Percentiles rank a stretch among this genome's conserved stretches.
These are phyloP conservation scores for Echinometra lucunter DNA, from an alignment of 53 echinoderm and acorn worm genomes.

Conservation along the genomic window DNA sequence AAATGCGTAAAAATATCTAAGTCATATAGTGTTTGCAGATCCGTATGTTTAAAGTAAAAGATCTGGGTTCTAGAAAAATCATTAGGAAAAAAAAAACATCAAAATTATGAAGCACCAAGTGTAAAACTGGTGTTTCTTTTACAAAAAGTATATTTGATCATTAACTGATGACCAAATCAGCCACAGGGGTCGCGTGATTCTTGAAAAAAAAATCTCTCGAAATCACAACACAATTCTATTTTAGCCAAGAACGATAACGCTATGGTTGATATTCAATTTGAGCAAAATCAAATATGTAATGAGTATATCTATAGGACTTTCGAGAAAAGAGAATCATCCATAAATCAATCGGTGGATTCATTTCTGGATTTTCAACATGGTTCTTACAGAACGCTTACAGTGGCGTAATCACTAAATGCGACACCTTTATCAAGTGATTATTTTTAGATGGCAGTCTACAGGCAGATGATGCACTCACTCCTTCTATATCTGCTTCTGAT, in stretches of 20 bases:
- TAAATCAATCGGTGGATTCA: neutral
- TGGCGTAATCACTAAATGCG: neutral
- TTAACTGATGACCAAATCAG: neutral
- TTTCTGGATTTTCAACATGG: neutral
- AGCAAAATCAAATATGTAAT: neutral
- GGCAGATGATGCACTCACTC: neutral
- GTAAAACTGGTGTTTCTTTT: neutral
- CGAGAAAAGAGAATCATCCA: neutral
- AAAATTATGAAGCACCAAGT: no score
- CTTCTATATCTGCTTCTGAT: neutral
- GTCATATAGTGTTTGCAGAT: no score
- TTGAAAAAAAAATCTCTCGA: neutral
- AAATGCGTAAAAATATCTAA: no score
- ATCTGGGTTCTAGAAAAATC: no score
- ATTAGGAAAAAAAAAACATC: no score
- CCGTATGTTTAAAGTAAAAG: no score
- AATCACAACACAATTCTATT: neutral
- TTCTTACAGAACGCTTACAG: neutral
- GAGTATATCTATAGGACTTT: neutral
- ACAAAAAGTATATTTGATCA: neutral
- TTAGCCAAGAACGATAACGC: neutral
- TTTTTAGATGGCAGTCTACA: conserved; percentile 12
- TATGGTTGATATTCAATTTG: neutral
- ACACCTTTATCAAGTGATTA: conserved; percentile 17
- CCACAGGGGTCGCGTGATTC: neutral